Percentiles rank a stretch among this genome's conserved stretches.
Evolutionary conservation across 2,113 vertebrate species (phyloP).

Genomic region (Myocastor coypus): DNA sequence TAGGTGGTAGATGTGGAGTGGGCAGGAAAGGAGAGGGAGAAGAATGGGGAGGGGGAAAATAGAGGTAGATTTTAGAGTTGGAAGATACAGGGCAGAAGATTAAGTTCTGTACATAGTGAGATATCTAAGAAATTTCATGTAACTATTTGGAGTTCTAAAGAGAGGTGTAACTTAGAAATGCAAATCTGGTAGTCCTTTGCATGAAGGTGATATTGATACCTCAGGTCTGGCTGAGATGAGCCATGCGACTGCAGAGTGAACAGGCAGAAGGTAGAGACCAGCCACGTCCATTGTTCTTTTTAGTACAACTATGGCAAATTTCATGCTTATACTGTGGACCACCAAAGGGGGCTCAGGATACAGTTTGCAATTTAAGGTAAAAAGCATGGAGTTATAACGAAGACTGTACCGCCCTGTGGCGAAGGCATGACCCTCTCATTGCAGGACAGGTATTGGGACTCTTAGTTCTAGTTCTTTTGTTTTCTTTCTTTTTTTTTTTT

Average conservation of each 20-base stretch:
- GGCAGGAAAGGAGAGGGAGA: background rate
- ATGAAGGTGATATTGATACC: background rate
- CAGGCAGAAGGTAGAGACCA: background rate
- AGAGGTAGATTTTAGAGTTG: background rate
- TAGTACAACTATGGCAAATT: background rate
- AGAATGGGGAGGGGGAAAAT: background rate
- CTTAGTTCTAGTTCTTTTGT: background rate
- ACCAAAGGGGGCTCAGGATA: background rate
- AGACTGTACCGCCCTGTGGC: background rate
- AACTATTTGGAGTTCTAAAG: background rate
- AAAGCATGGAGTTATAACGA: background rate
- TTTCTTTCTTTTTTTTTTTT: background rate
- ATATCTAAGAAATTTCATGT: background rate
- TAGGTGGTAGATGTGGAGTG: background rate
- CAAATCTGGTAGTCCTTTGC: background rate
- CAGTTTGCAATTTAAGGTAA: background rate
- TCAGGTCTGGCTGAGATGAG: background rate
- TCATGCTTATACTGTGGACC: background rate
- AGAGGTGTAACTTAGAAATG: background rate
- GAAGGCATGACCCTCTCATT: background rate
- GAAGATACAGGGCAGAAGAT: background rate
- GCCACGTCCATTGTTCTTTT: background rate
- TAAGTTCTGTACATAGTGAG: background rate
- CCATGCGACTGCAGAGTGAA: too few species aligned
- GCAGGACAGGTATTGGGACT: background rate